Evolutionary conservation across 1,140 invertebrate species (phyloP).

Genomic region (Brachionus manjavacas): DNA sequence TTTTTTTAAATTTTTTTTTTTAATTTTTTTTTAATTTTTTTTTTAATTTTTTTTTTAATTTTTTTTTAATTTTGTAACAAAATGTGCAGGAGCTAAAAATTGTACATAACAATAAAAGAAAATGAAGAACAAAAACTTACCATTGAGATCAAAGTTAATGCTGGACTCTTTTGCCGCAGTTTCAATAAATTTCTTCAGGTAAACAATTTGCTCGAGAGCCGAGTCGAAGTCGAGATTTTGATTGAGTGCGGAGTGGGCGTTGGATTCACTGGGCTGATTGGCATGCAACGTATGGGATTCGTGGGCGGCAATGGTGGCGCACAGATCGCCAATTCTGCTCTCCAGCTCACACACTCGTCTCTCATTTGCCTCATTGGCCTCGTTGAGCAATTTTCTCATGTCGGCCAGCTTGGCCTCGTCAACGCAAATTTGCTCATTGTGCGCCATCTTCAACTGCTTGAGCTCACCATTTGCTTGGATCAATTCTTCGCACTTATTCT

Average conservation of each 20-base stretch:
- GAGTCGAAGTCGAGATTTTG: neutral
- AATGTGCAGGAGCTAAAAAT: too few species aligned
- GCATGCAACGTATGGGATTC: neutral
- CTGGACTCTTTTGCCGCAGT: neutral
- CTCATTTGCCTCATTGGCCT: neutral
- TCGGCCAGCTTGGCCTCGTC: neutral
- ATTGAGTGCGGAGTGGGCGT: neutral
- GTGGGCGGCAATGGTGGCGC: neutral
- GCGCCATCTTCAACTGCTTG: neutral
- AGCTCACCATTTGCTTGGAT: neutral
- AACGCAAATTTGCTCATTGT: neutral
- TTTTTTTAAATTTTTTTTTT: too few species aligned
- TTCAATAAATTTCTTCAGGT: conserved; percentile 27
- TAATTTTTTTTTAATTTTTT: too few species aligned
- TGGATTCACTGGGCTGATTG: neutral
- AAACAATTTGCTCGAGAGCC: neutral
- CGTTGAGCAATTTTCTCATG: neutral
- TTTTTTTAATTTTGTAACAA: too few species aligned
- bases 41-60: too few species aligned
- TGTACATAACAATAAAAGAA: neutral
- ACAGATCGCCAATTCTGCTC: neutral
- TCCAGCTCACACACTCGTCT: neutral
- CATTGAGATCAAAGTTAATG: conserved; percentile 20
- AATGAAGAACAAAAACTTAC: neutral
- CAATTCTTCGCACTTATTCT: conserved; percentile 36